phyloP scores from a whole-genome alignment of 1,140 invertebrate genomes.

The Sminthurinus signatus region DNA sequence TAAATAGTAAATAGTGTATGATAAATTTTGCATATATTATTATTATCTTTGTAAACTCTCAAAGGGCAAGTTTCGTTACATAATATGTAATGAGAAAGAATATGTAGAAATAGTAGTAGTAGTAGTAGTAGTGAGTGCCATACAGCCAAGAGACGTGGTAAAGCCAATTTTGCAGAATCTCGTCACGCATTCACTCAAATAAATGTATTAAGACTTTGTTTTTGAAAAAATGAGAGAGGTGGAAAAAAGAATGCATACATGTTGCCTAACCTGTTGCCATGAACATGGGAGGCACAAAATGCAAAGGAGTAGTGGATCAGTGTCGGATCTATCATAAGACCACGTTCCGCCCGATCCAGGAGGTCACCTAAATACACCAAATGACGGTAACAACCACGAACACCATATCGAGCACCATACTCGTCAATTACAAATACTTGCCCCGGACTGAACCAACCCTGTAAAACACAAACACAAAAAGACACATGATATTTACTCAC shows the following conservation, averaged over 20 bases:
- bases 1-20: no score
- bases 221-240: slow-evolving; percentile 23
- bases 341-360: slow-evolving; percentile 89
- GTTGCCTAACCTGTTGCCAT: slow-evolving; percentile 84
- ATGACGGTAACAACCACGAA: slow-evolving; percentile 92
- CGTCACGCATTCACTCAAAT: slow-evolving; percentile 30
- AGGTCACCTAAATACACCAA: slow-evolving; percentile 94
- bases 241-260: slow-evolving; percentile 40
- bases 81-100: no score
- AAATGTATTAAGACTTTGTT: slow-evolving; percentile 15
- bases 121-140: slow-evolving; percentile 20
- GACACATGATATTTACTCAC: background rate
- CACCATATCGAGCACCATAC: slow-evolving; percentile 95
- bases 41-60: no score
- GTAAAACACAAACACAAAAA: slow-evolving; percentile 40
- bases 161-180: slow-evolving; percentile 22
- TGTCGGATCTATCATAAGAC: slow-evolving; percentile 94
- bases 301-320: slow-evolving; percentile 98
- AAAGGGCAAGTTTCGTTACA: slow-evolving; percentile 31
- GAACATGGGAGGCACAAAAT: slow-evolving; percentile 97
- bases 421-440: slow-evolving; percentile 98
- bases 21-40: no score
- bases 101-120: background rate
- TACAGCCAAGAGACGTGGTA: slow-evolving; percentile 34
- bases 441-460: slow-evolving; percentile 99